Evolutionary conservation across 1,140 invertebrate genomes (phyloP).

Genomic region (Scaptomyza hsui): DNA sequence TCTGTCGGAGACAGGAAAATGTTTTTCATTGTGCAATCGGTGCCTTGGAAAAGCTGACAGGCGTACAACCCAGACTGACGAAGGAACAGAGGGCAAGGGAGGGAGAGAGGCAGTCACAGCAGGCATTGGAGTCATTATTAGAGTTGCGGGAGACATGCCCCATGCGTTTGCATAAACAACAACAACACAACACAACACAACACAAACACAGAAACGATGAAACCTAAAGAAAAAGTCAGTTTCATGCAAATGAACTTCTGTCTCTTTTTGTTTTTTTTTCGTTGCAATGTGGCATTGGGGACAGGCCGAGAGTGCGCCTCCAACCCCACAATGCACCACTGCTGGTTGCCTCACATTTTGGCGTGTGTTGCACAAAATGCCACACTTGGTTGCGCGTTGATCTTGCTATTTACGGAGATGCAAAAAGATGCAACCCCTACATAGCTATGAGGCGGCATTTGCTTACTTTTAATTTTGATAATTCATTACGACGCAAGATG

Average conservation of each 20-base stretch:
- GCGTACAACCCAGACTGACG: background rate
- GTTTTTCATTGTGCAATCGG: constrained; percentile 68
- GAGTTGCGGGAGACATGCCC: constrained; percentile 80
- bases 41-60: constrained; percentile 66
- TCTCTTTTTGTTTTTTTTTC: constrained; percentile 14
- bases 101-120: constrained; percentile 13
- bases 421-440: constrained; percentile 67
- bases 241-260: constrained; percentile 52
- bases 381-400: constrained; percentile 56
- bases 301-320: constrained; percentile 1
- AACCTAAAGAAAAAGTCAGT: constrained; percentile 43
- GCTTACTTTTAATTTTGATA: constrained; percentile 68
- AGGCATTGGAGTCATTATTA: constrained; percentile 64
- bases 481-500: constrained; percentile 53
- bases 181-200: constrained; percentile 50
- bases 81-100: constrained; percentile 14
- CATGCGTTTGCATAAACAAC: constrained; percentile 77
- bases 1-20: constrained; percentile 67
- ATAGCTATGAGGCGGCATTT: constrained; percentile 62
- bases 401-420: constrained; percentile 56
- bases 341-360: constrained; percentile 48
- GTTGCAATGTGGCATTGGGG: constrained; percentile 19
- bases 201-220: constrained; percentile 33
- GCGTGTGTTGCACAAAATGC: constrained; percentile 78
- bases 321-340: background rate